Evolutionary conservation across 2,888 invertebrate genomes (phyloP).

Genomic region (Lepidochrysops patricia): DNA sequence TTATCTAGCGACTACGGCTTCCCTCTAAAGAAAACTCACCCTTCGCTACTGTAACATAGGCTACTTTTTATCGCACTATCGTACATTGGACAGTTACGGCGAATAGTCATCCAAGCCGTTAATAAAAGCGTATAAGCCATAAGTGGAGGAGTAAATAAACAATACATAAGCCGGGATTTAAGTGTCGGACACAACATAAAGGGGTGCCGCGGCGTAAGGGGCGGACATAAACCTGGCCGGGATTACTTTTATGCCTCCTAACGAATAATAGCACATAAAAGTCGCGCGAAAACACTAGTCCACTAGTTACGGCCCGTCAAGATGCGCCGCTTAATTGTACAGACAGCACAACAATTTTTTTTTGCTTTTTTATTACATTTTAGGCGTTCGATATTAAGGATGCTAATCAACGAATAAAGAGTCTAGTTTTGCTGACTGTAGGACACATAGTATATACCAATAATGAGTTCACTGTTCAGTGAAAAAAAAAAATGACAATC

Average conservation of each 20-base stretch:
- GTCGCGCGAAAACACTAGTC: slow-evolving; percentile 72
- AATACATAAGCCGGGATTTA: slow-evolving; percentile 59
- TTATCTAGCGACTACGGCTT: no score
- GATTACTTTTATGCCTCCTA: slow-evolving; percentile 69
- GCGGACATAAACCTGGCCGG: slow-evolving; percentile 50
- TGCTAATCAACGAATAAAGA: no score
- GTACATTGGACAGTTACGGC: no score
- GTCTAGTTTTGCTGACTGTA: no score
- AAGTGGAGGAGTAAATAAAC: slow-evolving; percentile 40
- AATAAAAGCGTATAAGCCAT: slow-evolving; percentile 16
- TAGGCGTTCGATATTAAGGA: no score
- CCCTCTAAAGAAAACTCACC: no score
- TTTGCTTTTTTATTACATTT: no score
- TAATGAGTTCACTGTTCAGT: no score
- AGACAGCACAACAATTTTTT: slow-evolving; percentile 31
- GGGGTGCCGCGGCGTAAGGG: slow-evolving; percentile 55
- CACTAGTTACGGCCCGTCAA: slow-evolving; percentile 57
- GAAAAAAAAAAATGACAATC: no score
- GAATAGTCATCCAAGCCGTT: neutral
- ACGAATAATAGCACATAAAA: slow-evolving; percentile 75
- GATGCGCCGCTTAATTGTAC: slow-evolving; percentile 38
- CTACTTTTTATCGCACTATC: no score
- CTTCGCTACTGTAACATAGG: no score
- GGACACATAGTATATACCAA: no score
- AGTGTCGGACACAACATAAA: slow-evolving; percentile 59